Conservation (phyloP, 2,797 vertebrate genomes). For the Squalus acanthias region DNA sequence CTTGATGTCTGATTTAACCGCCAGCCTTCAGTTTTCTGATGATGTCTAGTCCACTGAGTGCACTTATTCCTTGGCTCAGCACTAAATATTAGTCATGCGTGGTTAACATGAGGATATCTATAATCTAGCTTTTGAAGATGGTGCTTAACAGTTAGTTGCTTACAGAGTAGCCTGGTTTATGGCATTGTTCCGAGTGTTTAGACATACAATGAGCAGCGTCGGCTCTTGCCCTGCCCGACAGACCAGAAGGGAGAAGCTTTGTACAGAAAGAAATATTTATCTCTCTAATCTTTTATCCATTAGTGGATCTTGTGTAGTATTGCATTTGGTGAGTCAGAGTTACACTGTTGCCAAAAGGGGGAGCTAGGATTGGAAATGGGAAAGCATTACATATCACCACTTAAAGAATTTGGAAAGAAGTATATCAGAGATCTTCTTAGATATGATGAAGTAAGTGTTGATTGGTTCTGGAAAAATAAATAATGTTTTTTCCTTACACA, state of each 20-base stretch:
- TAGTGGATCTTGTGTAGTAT: not conserved
- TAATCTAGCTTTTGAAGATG: slow-evolving; percentile 25
- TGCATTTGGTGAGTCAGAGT: not conserved
- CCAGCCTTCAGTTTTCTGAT: not conserved
- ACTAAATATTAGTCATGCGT: slow-evolving; percentile 3
- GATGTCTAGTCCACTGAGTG: not conserved
- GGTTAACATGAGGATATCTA: slow-evolving; percentile 8
- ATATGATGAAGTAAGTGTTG: not conserved
- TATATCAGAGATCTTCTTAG: not conserved
- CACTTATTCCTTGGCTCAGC: slow-evolving; percentile 23
- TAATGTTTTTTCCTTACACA: not conserved
- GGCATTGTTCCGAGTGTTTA: not conserved
- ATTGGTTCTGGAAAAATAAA: not conserved
- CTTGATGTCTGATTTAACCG: not conserved
- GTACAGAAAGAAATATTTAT: not conserved
- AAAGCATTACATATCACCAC: not conserved
- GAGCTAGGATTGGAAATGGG: not conserved
- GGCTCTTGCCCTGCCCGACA: not conserved
- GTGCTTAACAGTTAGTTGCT: slow-evolving; percentile 15
- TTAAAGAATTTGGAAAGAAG: not conserved
- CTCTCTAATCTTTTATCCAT: not conserved
- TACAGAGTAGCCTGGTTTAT: not conserved
- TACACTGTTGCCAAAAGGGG: not conserved
- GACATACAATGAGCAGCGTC: not conserved
- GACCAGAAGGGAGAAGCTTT: not conserved